Evolutionary conservation across 2,888 invertebrate genomes (phyloP), one percentile per base, ranked within the genome.

Genomic region (Macrophya annulata): DNA sequence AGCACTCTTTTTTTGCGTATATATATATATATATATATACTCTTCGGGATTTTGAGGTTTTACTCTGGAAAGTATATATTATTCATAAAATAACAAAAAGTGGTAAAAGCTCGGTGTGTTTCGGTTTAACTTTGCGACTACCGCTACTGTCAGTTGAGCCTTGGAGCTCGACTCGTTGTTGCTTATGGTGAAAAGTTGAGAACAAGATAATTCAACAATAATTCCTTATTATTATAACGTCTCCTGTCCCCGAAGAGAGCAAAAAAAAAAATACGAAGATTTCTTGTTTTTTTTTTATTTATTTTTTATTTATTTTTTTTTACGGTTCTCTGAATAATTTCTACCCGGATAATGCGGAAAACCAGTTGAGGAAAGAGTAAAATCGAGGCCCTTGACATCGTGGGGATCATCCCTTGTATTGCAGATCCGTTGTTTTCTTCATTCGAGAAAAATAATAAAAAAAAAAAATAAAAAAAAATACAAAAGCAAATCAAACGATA

Each of bases 41-140:
- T 31, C 31, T 31, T 31, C 31, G 31, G 3, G n/a, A 1, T 55
- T n/a, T 55, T n/a, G 55, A 0, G 15, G 55, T 4, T 21, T n/a
- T 43, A 10, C 72, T 31, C 72, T 17, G 17, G 12, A 4, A 17
- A 17, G 37, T 21, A 5, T 43, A 4, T 55, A 77, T 77, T 77
- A 77, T 77, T 77, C 77, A 77, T 77, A 55, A 51, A 77, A 77
- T 77, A 77, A 15, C 55, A 55, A 72, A 77, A 55, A 51, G 55
- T 31, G 31, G 25, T 37, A 6, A 12, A 25, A 17, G 37, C 17
- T 68, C 1, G 25, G 68, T 68, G 15, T 68, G 37, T 37, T 55
- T 77, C n/a, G 51, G 43, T 48, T 77, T 9, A 51, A 77, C 77
- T 77, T 77, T n/a, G 31, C 17, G 45, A 74, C 45, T 48, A 48